Evolutionary conservation across 2,113 vertebrate genomes (phyloP), one percentile per base, ranked within the genome.

Genomic region (Eptesicus fuscus): DNA sequence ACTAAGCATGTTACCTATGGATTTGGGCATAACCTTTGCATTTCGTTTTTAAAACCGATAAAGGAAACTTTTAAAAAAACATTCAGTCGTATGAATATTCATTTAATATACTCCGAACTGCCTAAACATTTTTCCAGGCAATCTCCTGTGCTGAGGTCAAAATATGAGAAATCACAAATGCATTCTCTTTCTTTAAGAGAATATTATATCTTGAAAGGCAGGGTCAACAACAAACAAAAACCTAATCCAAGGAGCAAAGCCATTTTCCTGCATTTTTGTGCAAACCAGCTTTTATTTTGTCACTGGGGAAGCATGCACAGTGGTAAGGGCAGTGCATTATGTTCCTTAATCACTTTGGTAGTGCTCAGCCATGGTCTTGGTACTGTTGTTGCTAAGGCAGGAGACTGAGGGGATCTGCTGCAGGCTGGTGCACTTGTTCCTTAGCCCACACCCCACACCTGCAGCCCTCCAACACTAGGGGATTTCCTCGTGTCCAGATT

Each of bases 11-110:
- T 16, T 23, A 32, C n/a, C 6, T 65, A 61, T 65, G 30, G 22
- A 20, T 88, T 51, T 35, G 49, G 32, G 56, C 8, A 56, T 79
- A 67, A 49, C 14, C 25, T 84, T 44, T 83, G 65, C 70, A 13
- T 78, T 93, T 95, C 18, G 1, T 90, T 92, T 59, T 86, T 37
- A 42, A 76, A 93, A 88, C 9, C 70, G 49, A 70, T 93, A 84
- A 88, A 53, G 61, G 42, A 71, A 18, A 5, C 37, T 61, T 77
- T 51, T 0, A 40, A 7, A 69, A 85, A 71, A 28, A 14, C 78
- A 87, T 71, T 83, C n/a, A 35, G 47, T 83, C 23, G 10, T 56
- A 79, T 20, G 42, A 65, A n/a, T 71, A 49, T 69, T 80, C 14
- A 87, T 76, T 90, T 42, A 44, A 76, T 28, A 32, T 59, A 42